A percentile compares a stretch with the other conserved stretches of the same genome.
phyloP scores from a whole-genome alignment of 2,113 vertebrate genomes.

The Numida meleagris region DNA sequence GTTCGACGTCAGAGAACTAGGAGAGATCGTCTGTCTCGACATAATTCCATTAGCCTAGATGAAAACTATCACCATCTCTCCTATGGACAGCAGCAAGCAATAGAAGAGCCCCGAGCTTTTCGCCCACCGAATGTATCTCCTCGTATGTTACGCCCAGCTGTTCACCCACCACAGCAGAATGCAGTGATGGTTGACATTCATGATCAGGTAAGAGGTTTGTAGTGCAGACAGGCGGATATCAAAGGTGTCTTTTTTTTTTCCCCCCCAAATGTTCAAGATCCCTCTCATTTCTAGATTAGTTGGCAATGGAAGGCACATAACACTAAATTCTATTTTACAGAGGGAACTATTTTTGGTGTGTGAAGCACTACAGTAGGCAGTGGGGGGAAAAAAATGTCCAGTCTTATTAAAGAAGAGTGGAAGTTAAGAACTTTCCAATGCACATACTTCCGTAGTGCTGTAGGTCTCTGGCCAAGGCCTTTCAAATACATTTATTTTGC shows the following conservation, averaged over 20 bases:
- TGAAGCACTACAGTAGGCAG: not conserved
- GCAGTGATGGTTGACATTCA: constrained; percentile 94
- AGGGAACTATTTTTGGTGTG: not conserved
- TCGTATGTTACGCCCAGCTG: constrained; percentile 91
- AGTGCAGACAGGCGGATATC: not conserved
- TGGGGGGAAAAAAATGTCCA: not conserved
- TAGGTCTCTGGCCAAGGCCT: not conserved
- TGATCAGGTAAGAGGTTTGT: constrained; percentile 84
- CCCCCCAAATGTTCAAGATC: not conserved
- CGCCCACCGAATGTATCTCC: constrained; percentile 92
- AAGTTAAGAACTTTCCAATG: not conserved
- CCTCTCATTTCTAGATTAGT: not conserved
- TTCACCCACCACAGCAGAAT: constrained; percentile 92
- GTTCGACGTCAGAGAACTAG: constrained; percentile 92
- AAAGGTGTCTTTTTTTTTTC: not conserved
- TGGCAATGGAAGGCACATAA: not conserved
- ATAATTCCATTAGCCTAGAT: constrained; percentile 87
- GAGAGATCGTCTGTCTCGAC: constrained; percentile 88
- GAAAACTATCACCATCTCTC: constrained; percentile 94
- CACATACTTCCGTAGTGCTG: not conserved
- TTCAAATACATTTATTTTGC: not conserved
- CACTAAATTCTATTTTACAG: not conserved
- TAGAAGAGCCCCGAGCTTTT: constrained; percentile 95
- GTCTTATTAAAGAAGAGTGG: not conserved
- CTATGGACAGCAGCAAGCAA: constrained; percentile 87